A percentile compares a stretch with the other conserved stretches of the same genome.
phyloP scores from a whole-genome alignment of 2,797 vertebrate genomes.

The Hippopotamyrus pictus region DNA sequence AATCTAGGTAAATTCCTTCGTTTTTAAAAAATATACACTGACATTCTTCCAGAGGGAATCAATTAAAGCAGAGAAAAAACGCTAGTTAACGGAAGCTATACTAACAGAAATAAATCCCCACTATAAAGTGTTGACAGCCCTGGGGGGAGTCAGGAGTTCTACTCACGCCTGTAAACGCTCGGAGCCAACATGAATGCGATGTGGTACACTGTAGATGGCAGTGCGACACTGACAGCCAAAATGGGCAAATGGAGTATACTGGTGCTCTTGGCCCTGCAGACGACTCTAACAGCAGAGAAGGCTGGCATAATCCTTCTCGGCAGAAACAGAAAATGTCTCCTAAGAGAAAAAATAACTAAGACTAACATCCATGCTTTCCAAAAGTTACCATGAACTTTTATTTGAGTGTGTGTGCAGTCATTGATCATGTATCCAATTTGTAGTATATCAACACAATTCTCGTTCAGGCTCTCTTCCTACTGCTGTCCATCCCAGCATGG shows the following conservation, averaged over 20 bases:
- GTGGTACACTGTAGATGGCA: no score
- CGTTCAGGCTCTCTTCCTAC: not conserved
- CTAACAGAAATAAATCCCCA: not conserved
- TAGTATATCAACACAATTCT: not conserved
- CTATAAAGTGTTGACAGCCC: not conserved
- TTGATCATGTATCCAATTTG: not conserved
- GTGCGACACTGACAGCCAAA: not conserved
- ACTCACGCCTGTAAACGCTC: not conserved
- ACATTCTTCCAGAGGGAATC: not conserved
- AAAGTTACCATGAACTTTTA: not conserved
- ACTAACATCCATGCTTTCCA: not conserved
- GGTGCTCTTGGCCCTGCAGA: no score
- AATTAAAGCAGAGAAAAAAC: not conserved
- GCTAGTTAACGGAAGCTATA: not conserved
- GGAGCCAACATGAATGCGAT: not conserved
- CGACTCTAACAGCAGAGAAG: not conserved
- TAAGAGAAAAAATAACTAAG: not conserved
- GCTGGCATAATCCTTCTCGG: not conserved
- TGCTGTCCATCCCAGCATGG: not conserved
- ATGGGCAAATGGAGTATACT: not conserved
- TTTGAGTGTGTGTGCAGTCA: not conserved
- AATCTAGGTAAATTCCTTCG: not conserved
- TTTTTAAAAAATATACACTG: not conserved
- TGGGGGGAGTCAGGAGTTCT: not conserved
- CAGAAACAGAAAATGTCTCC: not conserved